Base-by-base conservation (phyloP, 2,888 invertebrate species). In the Oscheius sp. region DNA sequence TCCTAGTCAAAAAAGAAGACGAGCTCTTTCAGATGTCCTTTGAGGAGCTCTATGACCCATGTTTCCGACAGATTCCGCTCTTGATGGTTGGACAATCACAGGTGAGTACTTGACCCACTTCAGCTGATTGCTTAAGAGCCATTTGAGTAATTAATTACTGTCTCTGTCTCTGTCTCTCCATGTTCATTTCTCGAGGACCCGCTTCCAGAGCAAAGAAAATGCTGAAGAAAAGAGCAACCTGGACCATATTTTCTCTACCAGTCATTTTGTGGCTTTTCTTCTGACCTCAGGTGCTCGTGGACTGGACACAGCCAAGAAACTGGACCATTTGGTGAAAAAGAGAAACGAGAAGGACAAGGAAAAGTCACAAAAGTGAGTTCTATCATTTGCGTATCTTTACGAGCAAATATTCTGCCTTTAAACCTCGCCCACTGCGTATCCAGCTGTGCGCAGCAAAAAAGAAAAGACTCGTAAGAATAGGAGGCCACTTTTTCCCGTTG, bases 11-110 rank as follows among this genome's bases (percentile, higher is more conserved):
- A 42, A 60, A 13, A n/a, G 47, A 29, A 33, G 7, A 2, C 3
- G 13, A 57, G 2, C 13, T 29, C 33, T 66, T 75, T 42, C 37
- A 70, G 55, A 77, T 80, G 77, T 70, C 75, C 13, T 80, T 79
- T 53, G 78, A 79, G n/a, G 79, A 79, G 42, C 76, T 78, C 50
- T 81, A 73, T 73, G 81, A 81, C 47, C 63, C 70, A 47, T 81
- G 78, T 42, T 81, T 81, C 65, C 76, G 78, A n/a, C 71, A 78
- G 55, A 65, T 79, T 11, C 73, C 81, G 5, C 66, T 79, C 13
- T 73, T 78, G 32, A 57, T 57, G 21, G 55, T 70, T 9, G 47
- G 37, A 1, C 32, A 37, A 13, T 35, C 53, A n/a, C 62, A 71
- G 48, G 73, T 68, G 42, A 42, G 42, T 42, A 42, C 42, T 68